A percentile compares a stretch with the other conserved stretches of the same genome.
phyloP scores from a whole-genome alignment of 2,797 vertebrate species.

The Sandelia bainsii region DNA sequence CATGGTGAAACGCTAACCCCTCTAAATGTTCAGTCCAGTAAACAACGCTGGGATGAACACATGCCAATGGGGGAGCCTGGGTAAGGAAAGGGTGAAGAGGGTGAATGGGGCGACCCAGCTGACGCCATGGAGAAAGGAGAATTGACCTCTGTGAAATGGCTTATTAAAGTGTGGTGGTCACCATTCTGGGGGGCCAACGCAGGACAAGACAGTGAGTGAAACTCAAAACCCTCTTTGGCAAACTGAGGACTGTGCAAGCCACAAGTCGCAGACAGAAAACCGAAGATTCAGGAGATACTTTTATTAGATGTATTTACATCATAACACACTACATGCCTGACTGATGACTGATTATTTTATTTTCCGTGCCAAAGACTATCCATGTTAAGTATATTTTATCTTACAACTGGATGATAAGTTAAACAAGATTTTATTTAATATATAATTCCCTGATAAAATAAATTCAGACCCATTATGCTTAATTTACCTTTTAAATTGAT shows the following conservation, averaged over 20 bases:
- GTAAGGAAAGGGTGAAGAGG: slow-evolving; percentile 70
- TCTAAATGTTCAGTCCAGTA: slow-evolving; percentile 77
- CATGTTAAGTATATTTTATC: slow-evolving; percentile 43
- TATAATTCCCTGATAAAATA: not conserved
- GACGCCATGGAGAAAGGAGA: slow-evolving; percentile 83
- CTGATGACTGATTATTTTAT: slow-evolving; percentile 64
- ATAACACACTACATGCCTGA: slow-evolving; percentile 38
- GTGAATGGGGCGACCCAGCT: slow-evolving; percentile 78
- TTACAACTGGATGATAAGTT: slow-evolving; percentile 9
- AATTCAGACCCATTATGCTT: slow-evolving; percentile 5
- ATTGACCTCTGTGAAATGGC: slow-evolving; percentile 81
- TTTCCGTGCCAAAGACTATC: slow-evolving; percentile 32
- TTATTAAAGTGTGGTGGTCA: slow-evolving; percentile 80
- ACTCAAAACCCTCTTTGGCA: slow-evolving; percentile 72
- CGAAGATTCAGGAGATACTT: slow-evolving; percentile 59
- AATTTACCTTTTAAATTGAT: slow-evolving; percentile 56
- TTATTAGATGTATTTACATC: slow-evolving; percentile 55
- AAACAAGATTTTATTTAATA: slow-evolving; percentile 10
- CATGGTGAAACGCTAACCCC: slow-evolving; percentile 82
- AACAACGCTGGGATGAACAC: slow-evolving; percentile 78
- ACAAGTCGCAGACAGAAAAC: slow-evolving; percentile 67
- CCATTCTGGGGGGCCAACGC: slow-evolving; percentile 67
- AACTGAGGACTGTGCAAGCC: slow-evolving; percentile 50
- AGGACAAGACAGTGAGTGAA: slow-evolving; percentile 66
- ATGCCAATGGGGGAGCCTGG: slow-evolving; percentile 76